Evolutionary conservation across 2,113 vertebrate species (phyloP).

Genomic region (Alaudala cheleensis): DNA sequence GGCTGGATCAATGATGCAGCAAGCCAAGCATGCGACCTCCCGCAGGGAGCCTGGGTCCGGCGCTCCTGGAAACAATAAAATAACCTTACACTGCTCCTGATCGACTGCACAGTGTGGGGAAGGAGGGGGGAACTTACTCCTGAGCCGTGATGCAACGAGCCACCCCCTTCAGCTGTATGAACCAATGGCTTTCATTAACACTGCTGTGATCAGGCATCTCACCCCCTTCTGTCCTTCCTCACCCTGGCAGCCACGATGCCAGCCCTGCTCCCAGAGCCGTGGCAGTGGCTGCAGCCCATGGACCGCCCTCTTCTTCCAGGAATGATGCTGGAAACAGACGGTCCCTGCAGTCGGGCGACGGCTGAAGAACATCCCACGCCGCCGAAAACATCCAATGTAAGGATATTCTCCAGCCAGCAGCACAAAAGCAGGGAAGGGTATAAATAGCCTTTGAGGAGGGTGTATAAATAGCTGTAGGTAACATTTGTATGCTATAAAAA

Average conservation of each 20-base stretch:
- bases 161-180: accelerated
- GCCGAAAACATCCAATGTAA: not conserved
- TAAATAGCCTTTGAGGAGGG: constrained; percentile 21
- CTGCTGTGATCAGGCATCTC: accelerated
- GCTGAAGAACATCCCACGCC: not conserved
- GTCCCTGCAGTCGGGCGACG: not conserved
- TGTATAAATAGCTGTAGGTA: constrained; percentile 49
- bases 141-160: not conserved
- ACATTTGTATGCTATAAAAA: constrained; percentile 3
- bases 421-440: not conserved
- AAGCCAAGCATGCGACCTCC: not conserved
- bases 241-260: not conserved
- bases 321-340: accelerated
- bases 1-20: constrained; percentile 7
- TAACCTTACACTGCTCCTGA: not conserved
- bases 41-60: not conserved
- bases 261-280: not conserved
- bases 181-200: not conserved
- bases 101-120: not conserved
- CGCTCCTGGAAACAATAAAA: not conserved
- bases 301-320: not conserved
- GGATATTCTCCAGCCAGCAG: constrained; percentile 26
- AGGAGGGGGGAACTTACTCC: not conserved
- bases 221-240: not conserved
- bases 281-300: accelerated